Evolutionary conservation across 2,888 invertebrate species (phyloP).

Genomic region (Luperina testacea): DNA sequence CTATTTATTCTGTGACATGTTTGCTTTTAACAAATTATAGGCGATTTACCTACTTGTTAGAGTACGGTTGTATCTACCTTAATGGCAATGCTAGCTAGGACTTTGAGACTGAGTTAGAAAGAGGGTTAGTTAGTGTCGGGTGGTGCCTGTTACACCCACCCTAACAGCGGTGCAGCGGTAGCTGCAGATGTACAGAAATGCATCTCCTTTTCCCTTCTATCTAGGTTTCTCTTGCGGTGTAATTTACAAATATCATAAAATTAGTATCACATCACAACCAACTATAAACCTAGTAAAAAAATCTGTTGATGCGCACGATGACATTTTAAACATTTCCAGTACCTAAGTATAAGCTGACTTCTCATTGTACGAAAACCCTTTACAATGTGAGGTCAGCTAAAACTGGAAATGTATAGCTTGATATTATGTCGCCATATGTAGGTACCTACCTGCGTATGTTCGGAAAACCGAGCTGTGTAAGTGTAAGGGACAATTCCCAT

Average conservation of each 20-base stretch:
- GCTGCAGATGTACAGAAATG: neutral
- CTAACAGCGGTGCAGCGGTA: neutral
- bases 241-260: neutral
- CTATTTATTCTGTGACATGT: neutral
- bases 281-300: neutral
- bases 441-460: neutral
- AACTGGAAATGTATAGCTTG: too few relatives aligned
- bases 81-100: too few relatives aligned
- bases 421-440: too few relatives aligned
- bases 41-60: neutral
- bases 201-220: neutral
- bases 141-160: neutral
- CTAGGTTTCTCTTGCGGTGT: neutral
- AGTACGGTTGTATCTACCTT: neutral
- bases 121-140: neutral
- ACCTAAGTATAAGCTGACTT: too few relatives aligned
- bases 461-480: neutral
- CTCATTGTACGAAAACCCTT: too few relatives aligned
- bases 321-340: too few relatives aligned
- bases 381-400: too few relatives aligned
- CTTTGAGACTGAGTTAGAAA: neutral
- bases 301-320: neutral
- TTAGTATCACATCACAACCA: neutral
- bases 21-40: constrained; percentile 17
- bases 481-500: neutral